Base-by-base conservation (phyloP, 2,113 vertebrate genomes). In the Psilopsiagon aymara region DNA sequence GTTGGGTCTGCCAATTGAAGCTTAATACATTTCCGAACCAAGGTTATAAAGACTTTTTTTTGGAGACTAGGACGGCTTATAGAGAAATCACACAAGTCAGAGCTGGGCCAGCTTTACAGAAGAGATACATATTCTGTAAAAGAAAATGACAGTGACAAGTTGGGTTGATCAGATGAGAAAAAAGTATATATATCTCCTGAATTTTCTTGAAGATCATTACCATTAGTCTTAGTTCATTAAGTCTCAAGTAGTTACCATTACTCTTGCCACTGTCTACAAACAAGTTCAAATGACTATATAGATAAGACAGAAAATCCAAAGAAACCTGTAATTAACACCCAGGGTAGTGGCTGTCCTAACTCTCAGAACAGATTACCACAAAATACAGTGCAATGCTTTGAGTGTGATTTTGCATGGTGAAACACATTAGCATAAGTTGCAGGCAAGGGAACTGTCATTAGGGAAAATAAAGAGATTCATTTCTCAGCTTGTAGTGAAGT, bases 181-280 rank as follows among this genome's bases (percentile, higher is more conserved):
- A 80, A 86, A 83, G 8, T 57, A 1, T 53, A n/a, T 16, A 18
- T 35, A 43, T 14, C 6, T 86, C 71, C 67, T 75, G 73, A 78
- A 67, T 31, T 63, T 21, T 39, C 51, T 51, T 51, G 55, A 81
- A 92, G 87, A 82, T 83, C 31, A 67, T 62, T 63, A 46, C 37
- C 28, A 53, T 73, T 66, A 52, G 51, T 81, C 64, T 83, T 63
- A 76, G 73, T 23, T 88, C 66, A 91, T 82, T 88, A 82, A 82
- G 25, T 33, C 41, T 88, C 63, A 43, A n/a, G 44, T 8, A 70
- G 28, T 86, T 70, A 60, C 9, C 37, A 89, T 89, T 89, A 68
- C 17, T 89, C 53, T 78, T 86, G 35, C n/a, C 33, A 68, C 64
- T 78, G 35, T 74, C 69, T 87, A 59, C 69, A 68, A 78, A 86